Percentiles rank a stretch among this genome's conserved stretches.
These are phyloP conservation scores for Gallinago media DNA, from an alignment of 2,113 vertebrate genomes.

Conservation along the genomic window DNA sequence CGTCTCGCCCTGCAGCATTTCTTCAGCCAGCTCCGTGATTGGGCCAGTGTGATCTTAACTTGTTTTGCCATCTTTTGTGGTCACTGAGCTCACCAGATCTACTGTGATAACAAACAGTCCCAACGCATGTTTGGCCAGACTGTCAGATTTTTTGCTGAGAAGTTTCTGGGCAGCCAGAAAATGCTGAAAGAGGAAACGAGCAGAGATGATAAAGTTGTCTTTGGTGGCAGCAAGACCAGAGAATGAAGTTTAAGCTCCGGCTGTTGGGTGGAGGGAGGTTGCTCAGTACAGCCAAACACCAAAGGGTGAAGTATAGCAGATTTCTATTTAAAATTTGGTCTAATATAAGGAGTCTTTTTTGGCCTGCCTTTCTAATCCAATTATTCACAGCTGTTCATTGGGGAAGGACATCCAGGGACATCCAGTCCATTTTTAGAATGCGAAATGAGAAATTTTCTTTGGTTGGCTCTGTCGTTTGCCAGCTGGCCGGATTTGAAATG, in stretches of 20 bases:
- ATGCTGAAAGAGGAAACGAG: background rate
- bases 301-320: background rate
- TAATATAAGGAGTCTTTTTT: conserved; percentile 1
- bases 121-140: background rate
- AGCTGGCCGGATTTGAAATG: conserved; percentile 16
- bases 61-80: background rate
- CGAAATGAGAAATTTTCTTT: conserved; percentile 36
- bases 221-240: background rate
- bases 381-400: conserved; percentile 45
- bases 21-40: background rate
- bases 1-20: rapidly evolving
- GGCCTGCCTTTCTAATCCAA: conserved; percentile 3
- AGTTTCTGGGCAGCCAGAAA: conserved; percentile 2
- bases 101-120: background rate
- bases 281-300: background rate
- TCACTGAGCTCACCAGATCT: background rate
- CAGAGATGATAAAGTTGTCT: background rate
- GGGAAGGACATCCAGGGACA: conserved; percentile 39
- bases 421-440: conserved; percentile 45
- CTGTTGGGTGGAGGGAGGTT: background rate
- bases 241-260: background rate
- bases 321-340: conserved; percentile 12
- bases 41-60: background rate
- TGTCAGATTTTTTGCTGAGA: background rate
- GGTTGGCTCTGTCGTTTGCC: conserved; percentile 8